phyloP scores from a whole-genome alignment of 2,113 vertebrate species.

The Alexandromys fortis region DNA sequence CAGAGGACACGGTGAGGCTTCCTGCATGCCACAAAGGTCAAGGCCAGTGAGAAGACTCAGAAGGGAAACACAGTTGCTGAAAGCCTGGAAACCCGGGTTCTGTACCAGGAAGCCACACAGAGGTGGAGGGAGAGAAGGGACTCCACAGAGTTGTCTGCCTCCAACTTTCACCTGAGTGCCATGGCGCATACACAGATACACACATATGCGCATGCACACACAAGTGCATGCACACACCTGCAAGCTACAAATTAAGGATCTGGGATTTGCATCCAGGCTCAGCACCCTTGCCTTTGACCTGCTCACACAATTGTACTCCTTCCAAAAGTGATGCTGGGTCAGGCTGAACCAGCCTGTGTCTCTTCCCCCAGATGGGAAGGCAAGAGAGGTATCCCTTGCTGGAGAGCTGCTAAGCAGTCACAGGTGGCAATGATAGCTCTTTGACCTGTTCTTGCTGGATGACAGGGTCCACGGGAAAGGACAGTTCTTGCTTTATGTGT shows the following conservation, averaged over 20 bases:
- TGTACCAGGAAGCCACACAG: not conserved
- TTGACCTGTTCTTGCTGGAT: not conserved
- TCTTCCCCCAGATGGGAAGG: not conserved
- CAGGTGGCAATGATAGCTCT: not conserved
- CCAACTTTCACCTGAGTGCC: not conserved
- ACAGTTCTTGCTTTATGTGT: not conserved
- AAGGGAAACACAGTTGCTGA: not conserved
- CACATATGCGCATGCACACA: not conserved
- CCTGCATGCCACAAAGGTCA: not conserved
- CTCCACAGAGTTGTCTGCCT: not conserved
- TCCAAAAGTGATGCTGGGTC: not conserved
- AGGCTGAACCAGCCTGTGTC: too few relatives aligned
- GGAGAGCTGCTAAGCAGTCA: not conserved
- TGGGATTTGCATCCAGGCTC: not conserved
- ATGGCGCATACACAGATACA: not conserved
- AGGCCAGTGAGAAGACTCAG: not conserved
- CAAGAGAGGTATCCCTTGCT: not conserved
- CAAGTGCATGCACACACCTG: not conserved
- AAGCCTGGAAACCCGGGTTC: not conserved
- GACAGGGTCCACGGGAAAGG: not conserved
- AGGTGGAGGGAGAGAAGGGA: not conserved
- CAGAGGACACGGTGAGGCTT: fast-evolving
- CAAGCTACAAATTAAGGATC: not conserved
- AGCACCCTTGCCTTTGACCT: not conserved
- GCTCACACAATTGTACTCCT: not conserved